Evolutionary conservation across 2,113 vertebrate genomes (phyloP).

Genomic region (Pterocles orientalis): DNA sequence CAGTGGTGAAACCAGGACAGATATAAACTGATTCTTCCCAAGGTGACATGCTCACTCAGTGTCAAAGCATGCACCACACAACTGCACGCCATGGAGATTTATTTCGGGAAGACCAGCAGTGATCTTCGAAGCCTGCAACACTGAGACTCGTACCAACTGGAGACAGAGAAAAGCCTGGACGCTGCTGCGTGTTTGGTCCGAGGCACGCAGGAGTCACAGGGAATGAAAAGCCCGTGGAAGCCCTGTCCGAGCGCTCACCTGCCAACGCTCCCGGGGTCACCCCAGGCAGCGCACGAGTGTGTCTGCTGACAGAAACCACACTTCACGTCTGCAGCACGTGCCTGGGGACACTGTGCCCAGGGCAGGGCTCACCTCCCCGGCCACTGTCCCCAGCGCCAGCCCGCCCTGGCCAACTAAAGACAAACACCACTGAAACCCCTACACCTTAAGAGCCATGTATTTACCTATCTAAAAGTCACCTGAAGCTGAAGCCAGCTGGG

Average conservation of each 20-base stretch:
- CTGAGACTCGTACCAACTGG: background rate
- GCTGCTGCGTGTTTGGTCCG: fast-evolving
- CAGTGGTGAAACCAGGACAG: background rate
- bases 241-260: background rate
- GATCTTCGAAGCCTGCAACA: background rate
- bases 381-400: background rate
- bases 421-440: background rate
- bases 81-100: background rate
- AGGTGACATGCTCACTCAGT: background rate
- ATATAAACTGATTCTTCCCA: background rate
- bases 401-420: fast-evolving
- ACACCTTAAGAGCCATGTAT: fast-evolving
- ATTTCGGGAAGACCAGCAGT: background rate
- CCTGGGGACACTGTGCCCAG: background rate
- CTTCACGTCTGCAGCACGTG: background rate
- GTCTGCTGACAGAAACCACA: background rate
- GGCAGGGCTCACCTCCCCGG: background rate
- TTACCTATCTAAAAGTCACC: background rate
- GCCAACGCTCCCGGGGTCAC: fast-evolving
- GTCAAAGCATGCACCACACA: background rate
- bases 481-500: fast-evolving
- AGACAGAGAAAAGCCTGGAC: fast-evolving
- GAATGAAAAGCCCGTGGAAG: background rate
- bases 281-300: fast-evolving
- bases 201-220: background rate